Evolutionary conservation across 2,113 vertebrate species (phyloP).

Genomic region (Solenodon paradoxus): DNA sequence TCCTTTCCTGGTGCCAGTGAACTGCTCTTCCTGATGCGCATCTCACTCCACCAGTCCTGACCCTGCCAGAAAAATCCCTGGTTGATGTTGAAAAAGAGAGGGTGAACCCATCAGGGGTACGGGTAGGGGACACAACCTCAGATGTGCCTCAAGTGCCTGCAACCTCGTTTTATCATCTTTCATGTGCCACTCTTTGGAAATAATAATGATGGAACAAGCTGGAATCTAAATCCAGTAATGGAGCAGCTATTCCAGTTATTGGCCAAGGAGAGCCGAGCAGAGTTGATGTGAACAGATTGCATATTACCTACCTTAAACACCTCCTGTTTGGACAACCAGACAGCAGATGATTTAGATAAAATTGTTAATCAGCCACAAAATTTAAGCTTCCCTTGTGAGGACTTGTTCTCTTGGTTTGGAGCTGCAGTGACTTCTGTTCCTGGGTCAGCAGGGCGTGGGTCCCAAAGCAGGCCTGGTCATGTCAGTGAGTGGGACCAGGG

Average conservation of each 20-base stretch:
- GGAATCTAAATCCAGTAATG: background rate
- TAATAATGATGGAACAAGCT: background rate
- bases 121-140: background rate
- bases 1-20: too few relatives aligned
- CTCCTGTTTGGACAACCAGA: background rate
- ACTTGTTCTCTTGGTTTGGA: background rate
- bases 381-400: background rate
- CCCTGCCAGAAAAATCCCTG: background rate
- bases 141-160: background rate
- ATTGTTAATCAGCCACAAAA: background rate
- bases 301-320: background rate
- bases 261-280: background rate
- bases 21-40: too few relatives aligned
- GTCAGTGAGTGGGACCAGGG: too few relatives aligned
- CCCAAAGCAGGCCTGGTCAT: too few relatives aligned
- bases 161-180: background rate
- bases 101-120: background rate
- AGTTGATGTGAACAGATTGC: slow-evolving; percentile 39
- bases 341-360: background rate
- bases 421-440: background rate
- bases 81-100: background rate
- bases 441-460: background rate
- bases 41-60: too few relatives aligned
- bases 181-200: background rate
- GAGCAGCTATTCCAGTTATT: background rate